These are phyloP conservation scores for Falco naumanni DNA, from an alignment of 2,797 vertebrate genomes.

Conservation along the genomic window DNA sequence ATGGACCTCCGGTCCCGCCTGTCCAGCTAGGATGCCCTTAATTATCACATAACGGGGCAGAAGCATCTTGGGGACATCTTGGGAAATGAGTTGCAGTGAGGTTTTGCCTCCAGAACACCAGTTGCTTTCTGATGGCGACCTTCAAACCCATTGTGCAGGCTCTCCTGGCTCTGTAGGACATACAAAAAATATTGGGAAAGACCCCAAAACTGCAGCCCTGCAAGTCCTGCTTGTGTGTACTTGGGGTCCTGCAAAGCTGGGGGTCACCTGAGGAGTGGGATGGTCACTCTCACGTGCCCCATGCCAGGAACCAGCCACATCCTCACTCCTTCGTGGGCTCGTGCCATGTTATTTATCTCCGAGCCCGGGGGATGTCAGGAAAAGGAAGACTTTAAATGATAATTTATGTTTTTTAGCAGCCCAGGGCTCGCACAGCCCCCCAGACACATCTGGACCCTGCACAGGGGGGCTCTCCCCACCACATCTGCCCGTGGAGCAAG, in stretches of 20 bases:
- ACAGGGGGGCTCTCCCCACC: rapidly evolving
- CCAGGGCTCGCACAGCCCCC: background rate
- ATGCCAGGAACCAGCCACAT: background rate
- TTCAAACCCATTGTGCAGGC: no score
- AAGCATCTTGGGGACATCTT: background rate
- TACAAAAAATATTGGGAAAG: background rate
- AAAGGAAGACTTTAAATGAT: rapidly evolving
- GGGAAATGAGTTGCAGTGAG: no score
- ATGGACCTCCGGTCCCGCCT: background rate
- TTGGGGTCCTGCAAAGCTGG: background rate
- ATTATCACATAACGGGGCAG: rapidly evolving
- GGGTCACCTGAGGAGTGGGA: background rate
- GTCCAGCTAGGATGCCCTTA: no score
- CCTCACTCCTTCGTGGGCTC: background rate
- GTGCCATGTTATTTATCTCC: background rate
- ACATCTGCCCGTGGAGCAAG: rapidly evolving
- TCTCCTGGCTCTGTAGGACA: background rate
- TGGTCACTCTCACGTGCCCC: rapidly evolving
- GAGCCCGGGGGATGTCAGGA: background rate
- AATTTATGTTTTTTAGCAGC: background rate
- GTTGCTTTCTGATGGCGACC: background rate
- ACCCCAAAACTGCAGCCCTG: background rate
- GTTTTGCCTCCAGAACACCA: background rate
- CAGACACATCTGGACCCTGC: rapidly evolving
- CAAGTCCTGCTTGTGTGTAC: background rate